A percentile compares a stretch with the other conserved stretches of the same genome.
phyloP scores from a whole-genome alignment of 2,113 vertebrate genomes.

The Gavia stellata region DNA sequence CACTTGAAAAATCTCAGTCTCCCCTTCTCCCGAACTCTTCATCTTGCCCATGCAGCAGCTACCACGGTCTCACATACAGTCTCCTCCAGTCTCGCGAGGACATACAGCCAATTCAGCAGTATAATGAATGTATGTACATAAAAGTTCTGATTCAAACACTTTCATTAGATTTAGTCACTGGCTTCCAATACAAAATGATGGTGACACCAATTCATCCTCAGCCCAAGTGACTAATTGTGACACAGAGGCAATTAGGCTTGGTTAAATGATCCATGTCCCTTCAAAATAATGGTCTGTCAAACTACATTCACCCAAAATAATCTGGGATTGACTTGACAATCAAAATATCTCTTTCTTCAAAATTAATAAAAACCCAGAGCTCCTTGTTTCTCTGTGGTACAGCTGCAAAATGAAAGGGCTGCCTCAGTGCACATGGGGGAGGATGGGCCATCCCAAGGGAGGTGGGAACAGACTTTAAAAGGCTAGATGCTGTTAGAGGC shows the following conservation, averaged over 20 bases:
- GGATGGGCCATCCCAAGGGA: background rate
- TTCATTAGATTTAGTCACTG: conserved; percentile 43
- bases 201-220: conserved; percentile 30
- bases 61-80: background rate
- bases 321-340: conserved; percentile 30
- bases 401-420: background rate
- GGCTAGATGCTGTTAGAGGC: background rate
- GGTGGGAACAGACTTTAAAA: background rate
- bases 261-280: conserved; percentile 61
- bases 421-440: background rate
- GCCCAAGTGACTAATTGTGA: conserved; percentile 53
- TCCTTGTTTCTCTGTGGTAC: background rate
- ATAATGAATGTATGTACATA: background rate
- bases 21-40: background rate
- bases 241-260: conserved; percentile 48
- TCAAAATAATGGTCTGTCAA: conserved; percentile 53
- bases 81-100: background rate
- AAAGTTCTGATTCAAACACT: conserved; percentile 33
- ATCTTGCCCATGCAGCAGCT: background rate
- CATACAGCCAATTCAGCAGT: background rate
- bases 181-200: conserved; percentile 12
- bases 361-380: conserved; percentile 2
- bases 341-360: conserved; percentile 51
- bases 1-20: background rate
- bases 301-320: conserved; percentile 23